A percentile compares a stretch with the other conserved stretches of the same genome.
phyloP scores from a whole-genome alignment of 2,888 invertebrate genomes.

The Parnassius apollo region DNA sequence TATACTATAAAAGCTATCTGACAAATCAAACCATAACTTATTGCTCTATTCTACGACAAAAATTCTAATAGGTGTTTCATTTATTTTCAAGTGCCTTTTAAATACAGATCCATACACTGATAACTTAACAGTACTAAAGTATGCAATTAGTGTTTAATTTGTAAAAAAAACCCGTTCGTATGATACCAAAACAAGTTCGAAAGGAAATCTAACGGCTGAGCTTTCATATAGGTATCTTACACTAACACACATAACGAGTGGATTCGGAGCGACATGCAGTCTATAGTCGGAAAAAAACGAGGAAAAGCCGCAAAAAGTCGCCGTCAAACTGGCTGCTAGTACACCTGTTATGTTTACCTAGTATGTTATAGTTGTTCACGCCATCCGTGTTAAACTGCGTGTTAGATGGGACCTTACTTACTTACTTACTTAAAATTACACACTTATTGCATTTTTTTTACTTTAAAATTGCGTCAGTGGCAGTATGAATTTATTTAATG shows the following conservation, averaged over 20 bases:
- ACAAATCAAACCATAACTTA: background rate
- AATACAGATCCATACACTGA: background rate
- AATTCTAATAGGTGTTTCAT: background rate
- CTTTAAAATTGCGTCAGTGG: background rate
- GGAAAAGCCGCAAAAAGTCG: slow-evolving; percentile 41
- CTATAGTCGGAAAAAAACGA: slow-evolving; percentile 34
- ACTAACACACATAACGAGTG: slow-evolving; percentile 15
- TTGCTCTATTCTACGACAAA: slow-evolving; percentile 6
- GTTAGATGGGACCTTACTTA: slow-evolving; percentile 19
- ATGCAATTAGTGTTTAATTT: background rate
- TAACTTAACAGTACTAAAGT: slow-evolving; percentile 1
- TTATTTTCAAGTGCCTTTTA: background rate
- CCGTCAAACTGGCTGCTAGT: slow-evolving; percentile 30
- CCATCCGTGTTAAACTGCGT: slow-evolving; percentile 21
- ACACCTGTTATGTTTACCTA: slow-evolving; percentile 31
- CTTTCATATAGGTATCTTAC: slow-evolving; percentile 7
- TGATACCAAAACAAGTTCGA: slow-evolving; percentile 20
- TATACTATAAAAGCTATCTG: too few species aligned
- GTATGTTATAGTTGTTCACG: slow-evolving; percentile 18
- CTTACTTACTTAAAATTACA: slow-evolving; percentile 10
- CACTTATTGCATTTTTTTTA: background rate
- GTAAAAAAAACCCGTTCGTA: slow-evolving; percentile 4
- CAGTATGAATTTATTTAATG: too few species aligned
- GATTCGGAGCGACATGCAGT: slow-evolving; percentile 29
- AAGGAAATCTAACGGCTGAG: slow-evolving; percentile 9